Percentiles rank a stretch among this genome's conserved stretches.
These are phyloP conservation scores for Caenorhabditis macrosperma DNA, from an alignment of 2,888 invertebrate species.

Conservation along the genomic window DNA sequence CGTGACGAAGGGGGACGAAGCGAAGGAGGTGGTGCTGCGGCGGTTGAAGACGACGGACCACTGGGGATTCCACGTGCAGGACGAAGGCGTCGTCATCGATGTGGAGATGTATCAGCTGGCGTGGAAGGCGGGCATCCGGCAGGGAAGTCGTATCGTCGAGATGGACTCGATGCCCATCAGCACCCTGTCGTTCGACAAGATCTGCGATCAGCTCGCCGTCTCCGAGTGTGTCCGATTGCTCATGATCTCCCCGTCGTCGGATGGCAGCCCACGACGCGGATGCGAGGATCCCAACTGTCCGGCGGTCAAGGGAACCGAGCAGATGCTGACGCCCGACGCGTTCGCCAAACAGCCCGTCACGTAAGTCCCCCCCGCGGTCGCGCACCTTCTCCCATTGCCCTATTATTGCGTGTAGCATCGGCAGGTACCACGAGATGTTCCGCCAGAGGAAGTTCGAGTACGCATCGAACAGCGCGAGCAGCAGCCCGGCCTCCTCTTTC, in stretches of 20 bases:
- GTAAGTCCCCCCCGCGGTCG: conserved; percentile 64
- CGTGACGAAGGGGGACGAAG: conserved; percentile 85
- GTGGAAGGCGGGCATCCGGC: conserved; percentile 88
- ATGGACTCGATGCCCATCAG: conserved; percentile 72
- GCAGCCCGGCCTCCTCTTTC: conserved; percentile 71
- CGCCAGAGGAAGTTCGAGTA: conserved; percentile 76
- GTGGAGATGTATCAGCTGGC: conserved; percentile 86
- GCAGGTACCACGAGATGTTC: conserved; percentile 77
- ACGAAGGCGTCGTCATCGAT: conserved; percentile 89
- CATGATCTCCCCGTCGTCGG: conserved; percentile 74
- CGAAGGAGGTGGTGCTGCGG: conserved; percentile 83
- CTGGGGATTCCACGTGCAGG: conserved; percentile 78
- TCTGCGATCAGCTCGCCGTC: conserved; percentile 72
- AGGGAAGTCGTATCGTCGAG: conserved; percentile 92
- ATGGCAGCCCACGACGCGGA: conserved; percentile 77
- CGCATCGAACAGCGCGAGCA: conserved; percentile 71
- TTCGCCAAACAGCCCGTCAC: conserved; percentile 78
- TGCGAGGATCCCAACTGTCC: conserved; percentile 76
- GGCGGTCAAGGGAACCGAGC: conserved; percentile 76
- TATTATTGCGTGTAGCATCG: conserved; percentile 28
- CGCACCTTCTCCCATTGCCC: no score
- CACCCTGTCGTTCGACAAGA: conserved; percentile 74
- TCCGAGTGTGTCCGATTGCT: conserved; percentile 71
- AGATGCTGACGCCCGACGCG: conserved; percentile 77
- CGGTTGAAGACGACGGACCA: conserved; percentile 70